phyloP scores from a whole-genome alignment of 2,888 invertebrate species.

The Lumbricus terrestris region DNA sequence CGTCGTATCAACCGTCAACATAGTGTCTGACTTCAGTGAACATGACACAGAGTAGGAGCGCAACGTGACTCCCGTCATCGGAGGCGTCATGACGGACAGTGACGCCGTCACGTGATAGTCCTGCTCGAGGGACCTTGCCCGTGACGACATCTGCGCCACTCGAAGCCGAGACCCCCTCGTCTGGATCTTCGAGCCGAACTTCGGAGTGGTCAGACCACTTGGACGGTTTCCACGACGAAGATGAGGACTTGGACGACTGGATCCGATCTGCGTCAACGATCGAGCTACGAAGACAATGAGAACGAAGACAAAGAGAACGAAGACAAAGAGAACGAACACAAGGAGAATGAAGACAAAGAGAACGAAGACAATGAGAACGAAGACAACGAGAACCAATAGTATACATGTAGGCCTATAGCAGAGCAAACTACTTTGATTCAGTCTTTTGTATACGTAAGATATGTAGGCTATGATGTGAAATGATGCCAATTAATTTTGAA shows the following conservation, averaged over 20 bases:
- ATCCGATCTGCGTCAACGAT: neutral
- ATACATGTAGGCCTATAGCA: too few relatives aligned
- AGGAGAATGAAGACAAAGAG: neutral
- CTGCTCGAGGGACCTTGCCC: slow-evolving; percentile 6
- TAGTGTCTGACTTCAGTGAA: neutral
- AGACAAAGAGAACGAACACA: neutral
- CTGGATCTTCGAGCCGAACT: neutral
- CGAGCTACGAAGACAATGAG: neutral
- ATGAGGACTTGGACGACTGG: neutral
- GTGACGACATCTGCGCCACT: neutral
- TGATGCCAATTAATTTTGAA: too few relatives aligned
- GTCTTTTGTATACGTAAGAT: too few relatives aligned
- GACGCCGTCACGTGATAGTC: neutral
- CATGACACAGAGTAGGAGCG: slow-evolving; percentile 8
- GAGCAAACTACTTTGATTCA: too few relatives aligned
- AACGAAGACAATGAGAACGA: too few relatives aligned
- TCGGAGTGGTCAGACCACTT: neutral
- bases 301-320: neutral
- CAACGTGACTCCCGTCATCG: neutral
- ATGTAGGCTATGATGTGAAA: too few relatives aligned
- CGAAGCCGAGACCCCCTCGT: neutral
- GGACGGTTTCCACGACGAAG: neutral
- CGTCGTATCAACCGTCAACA: neutral
- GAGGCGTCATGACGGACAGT: slow-evolving; percentile 10
- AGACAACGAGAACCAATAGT: too few relatives aligned